Evolutionary conservation across 1,140 invertebrate species (phyloP), one percentile per base, ranked within the genome.

Genomic region (Euura saliciscinereae): DNA sequence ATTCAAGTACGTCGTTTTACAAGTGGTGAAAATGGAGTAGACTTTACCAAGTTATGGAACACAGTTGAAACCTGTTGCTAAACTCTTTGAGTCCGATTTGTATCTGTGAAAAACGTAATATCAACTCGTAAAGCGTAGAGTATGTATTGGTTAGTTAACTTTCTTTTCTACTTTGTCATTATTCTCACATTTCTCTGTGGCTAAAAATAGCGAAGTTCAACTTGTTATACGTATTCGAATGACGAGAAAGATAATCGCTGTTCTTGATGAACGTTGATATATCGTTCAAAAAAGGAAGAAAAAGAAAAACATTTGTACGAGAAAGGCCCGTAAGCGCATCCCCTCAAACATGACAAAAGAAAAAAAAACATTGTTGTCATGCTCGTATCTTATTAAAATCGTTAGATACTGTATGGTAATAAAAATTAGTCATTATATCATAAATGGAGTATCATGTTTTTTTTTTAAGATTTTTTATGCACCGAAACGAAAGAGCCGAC

Each of bases 401-500:
- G 51, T 59, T 59, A n/a, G 51, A 59, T 59, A 59, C 13, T 59
- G 51, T 59, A 59, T 59, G 51, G 51, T n/a, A 59, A 59, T 59
- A 59, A 28, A 28, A 59, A 59, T 59, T 59, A 59, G 51, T 59
- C 51, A 59, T 59, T 59, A 59, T 59, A n/a, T 59, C 51, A 8
- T 59, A 59, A 59, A 59, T 59, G 6, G 51, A 59, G 51, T 59
- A 11, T 11, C 51, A 59, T 1, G 28, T 28, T 28, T 28, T 59
- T 59, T 59, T 28, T 59, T 59, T 59, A 59, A 59, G 51, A 59
- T 6, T 2, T 59, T 59, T 59, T 59, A 59, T 59, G 51, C 51
- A 59, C 51, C 3, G 51, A 59, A 11, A 59, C 28, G 51, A 59
- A 8, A 59, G 2, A n/a, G 13, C 51, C 6, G 51, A 59, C 51